Conservation (phyloP, 2,113 vertebrate species). For the Platanista minor region DNA sequence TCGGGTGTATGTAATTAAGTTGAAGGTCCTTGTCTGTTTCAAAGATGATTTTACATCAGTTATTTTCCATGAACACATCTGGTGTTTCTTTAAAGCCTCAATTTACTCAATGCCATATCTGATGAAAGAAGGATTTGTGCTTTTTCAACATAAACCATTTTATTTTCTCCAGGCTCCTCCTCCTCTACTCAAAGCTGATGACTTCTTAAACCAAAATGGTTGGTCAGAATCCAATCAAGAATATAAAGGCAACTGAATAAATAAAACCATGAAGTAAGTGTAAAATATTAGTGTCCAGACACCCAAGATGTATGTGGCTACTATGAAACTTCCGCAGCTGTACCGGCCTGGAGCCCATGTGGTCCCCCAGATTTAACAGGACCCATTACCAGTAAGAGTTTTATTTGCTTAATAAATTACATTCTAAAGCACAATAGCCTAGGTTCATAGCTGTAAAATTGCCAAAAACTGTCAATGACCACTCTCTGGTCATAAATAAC, state of each 20-base stretch:
- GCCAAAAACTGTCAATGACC: slow-evolving; percentile 86
- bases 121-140: slow-evolving; percentile 80
- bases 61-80: slow-evolving; percentile 66
- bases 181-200: slow-evolving; percentile 70
- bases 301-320: slow-evolving; percentile 78
- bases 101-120: slow-evolving; percentile 77
- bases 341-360: slow-evolving; percentile 72
- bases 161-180: slow-evolving; percentile 67
- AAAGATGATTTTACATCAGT: slow-evolving; percentile 63
- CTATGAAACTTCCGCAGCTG: slow-evolving; percentile 80
- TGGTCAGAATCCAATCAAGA: slow-evolving; percentile 80
- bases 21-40: slow-evolving; percentile 32
- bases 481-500: slow-evolving; percentile 86
- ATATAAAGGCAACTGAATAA: slow-evolving; percentile 83
- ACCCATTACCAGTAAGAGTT: slow-evolving; percentile 83
- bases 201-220: slow-evolving; percentile 74
- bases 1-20: neutral
- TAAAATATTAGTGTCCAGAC: slow-evolving; percentile 87
- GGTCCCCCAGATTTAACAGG: slow-evolving; percentile 79
- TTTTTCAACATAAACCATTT: slow-evolving; percentile 77
- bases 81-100: slow-evolving; percentile 68
- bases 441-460: slow-evolving; percentile 85
- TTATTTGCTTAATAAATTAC: slow-evolving; percentile 91
- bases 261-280: slow-evolving; percentile 87
- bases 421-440: slow-evolving; percentile 87